Base-by-base conservation (phyloP, 2,888 invertebrate species). In the Drosophila longiperda region DNA sequence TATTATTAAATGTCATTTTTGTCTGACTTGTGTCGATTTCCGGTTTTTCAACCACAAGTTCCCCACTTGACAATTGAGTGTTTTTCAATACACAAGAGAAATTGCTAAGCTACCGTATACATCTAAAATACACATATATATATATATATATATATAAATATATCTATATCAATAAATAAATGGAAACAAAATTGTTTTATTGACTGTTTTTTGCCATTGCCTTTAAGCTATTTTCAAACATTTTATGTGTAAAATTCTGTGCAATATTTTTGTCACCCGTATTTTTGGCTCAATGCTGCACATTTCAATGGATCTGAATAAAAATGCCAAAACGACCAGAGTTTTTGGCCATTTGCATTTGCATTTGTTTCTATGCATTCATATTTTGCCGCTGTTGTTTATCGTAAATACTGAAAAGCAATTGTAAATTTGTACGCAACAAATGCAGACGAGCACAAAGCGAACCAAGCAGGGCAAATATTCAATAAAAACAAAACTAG, bases 211-310 rank as follows among this genome's bases (percentile, higher is more conserved):
- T 54, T 65, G 61, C 32, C 54, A 40, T 50, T 66, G 78, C 67
- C 64, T 84, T 84, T 75, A 66, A 85, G 69, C 65, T 66, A 53
- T 69, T 78, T 84, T 53, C 52, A 83, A 85, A 85, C 54, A n/a
- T 29, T 26, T n/a, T n/a, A 12, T 87, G 57, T 67, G 66, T 73
- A 61, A 88, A 83, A 67, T 73, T 34, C 58, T 78, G 45, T 82
- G 67, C 72, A 88, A 90, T 73, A 83, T 80, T 86, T 86, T 80
- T 55, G 55, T 54, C 60, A 69, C 73, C 68, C 67, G 62, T 73
- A 88, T 85, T 75, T 72, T 75, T 75, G 57, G 57, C 63, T 58
- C 50, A 55, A 59, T 65, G 45, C 52, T 50, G 45, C 45, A 72
- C 71, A 68, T 59, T 73, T 57, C 50, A 55, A 49, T 57, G 40